Base-by-base conservation (phyloP, 1,140 invertebrate species). In the Hycleus phaleratus region DNA sequence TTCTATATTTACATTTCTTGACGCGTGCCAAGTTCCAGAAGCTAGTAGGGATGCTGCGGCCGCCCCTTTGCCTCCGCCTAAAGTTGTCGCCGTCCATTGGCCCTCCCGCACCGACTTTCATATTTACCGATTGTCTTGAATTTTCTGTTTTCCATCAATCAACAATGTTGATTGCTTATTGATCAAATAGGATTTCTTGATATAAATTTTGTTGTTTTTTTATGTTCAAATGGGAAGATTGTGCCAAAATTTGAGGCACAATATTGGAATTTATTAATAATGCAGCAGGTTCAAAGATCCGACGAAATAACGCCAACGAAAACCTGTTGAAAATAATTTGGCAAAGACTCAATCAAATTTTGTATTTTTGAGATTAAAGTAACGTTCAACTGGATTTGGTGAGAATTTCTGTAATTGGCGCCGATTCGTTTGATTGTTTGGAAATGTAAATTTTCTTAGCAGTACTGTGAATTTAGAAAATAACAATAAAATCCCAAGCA, bases 1-100 rank as follows among this genome's bases (percentile, higher is more conserved):
- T 71, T 68, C 71, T 73, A 73, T 71, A 72, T 73, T 73, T 71
- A 71, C 71, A 60, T 58, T 64, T 68, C 49, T 67, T 62, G 68
- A 71, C 70, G 68, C 71, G 71, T 73, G 71, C 71, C 71, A 73
- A 72, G 69, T 66, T 67, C 69, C 59, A 63, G 61, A 62, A 68
- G 67, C 11, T n/a, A 11, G 40, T 63, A 67, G 68, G 68, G 68
- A 65, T 54, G 54, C 57, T 58, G 48, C 26, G 25, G 54, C 55
- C 51, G 46, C 48, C 49, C 53, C 58, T 62, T 56, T 46, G 18
- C 45, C 38, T 44, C 7, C 49, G 32, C 53, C 46, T 45, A 32
- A 42, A 42, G 9, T 42, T 52, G 38, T 55, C 24, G 26, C 65
- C 46, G 59, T 60, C 62, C 65, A 63, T 62, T 63, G 60, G 65